Base-by-base conservation (phyloP, 2,113 vertebrate genomes). In the Anthoscopus minutus region DNA sequence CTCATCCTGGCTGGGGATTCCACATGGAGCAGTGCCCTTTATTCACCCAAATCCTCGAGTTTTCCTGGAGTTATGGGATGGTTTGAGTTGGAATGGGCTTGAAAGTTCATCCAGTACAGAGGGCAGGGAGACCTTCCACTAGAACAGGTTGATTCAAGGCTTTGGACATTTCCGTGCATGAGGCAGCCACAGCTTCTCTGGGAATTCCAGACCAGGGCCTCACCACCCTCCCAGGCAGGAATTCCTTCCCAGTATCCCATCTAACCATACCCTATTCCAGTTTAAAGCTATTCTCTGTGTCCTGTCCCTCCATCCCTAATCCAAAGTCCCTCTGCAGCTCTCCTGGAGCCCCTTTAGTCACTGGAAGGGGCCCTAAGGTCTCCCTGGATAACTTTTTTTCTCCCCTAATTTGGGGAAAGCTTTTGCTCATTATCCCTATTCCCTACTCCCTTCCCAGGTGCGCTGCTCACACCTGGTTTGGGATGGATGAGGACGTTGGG, bases 11-110 rank as follows among this genome's bases (percentile, higher is more conserved):
- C 9, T 5, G 2, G 7, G 37, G 24, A 57, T 44, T 27, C 72
- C 48, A 7, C 4, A 0, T 0, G 35, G n/a, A 16, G 35, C 16
- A 8, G 15, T 21, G 19, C 3, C 25, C 1, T 12, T 23, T 21
- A 5, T 1, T 16, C 4, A 4, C 22, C 25, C 28, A 3, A 62
- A 66, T 4, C 3, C 2, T 58, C 5, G 25, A 1, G 4, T 76
- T 90, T 33, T 44, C 27, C 12, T 14, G 58, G 18, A 24, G 3
- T 57, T 57, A 2, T 9, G 6, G 37, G 15, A 4, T 42, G 58
- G 13, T n/a, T 67, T 9, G 38, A 16, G 23, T n/a, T n/a, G 38
- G 31, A 22, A n/a, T 2, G 38, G 53, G 45, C 7, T 42, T 38
- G 51, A 1, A 7, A 48, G 11, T 6, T 25, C 47, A 6, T 22